Percentiles rank a stretch among this genome's conserved stretches.
Conservation (phyloP, 1,140 invertebrate species). For the Mactra quadrangularis region DNA sequence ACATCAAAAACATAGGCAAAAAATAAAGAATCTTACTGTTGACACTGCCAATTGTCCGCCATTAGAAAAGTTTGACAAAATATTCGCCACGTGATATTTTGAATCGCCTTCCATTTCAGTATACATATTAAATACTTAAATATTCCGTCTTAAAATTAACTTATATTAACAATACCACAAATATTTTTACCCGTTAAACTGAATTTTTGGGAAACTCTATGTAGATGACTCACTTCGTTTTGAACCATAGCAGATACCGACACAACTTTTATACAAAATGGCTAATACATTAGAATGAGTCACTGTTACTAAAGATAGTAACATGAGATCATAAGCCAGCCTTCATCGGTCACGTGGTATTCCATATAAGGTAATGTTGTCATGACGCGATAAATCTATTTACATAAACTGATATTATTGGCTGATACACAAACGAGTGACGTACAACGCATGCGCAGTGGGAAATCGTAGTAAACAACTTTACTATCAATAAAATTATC, state of each 20-base stretch:
- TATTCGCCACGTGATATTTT: constrained; percentile 63
- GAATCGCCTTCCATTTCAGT: constrained; percentile 61
- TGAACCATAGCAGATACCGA: constrained; percentile 58
- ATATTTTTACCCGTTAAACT: constrained; percentile 3
- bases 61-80: constrained; percentile 57
- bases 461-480: constrained; percentile 46
- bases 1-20: constrained; percentile 17
- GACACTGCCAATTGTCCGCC: constrained; percentile 40
- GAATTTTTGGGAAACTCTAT: constrained; percentile 28
- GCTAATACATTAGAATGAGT: constrained; percentile 41
- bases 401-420: constrained; percentile 38
- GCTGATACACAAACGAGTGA: constrained; percentile 9
- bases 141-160: background rate
- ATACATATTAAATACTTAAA: constrained; percentile 30
- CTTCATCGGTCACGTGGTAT: constrained; percentile 37
- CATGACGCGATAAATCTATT: constrained; percentile 33
- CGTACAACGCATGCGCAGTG: constrained; percentile 30
- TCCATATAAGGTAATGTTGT: constrained; percentile 59
- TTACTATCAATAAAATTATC: constrained; percentile 53
- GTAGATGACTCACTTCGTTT: constrained; percentile 54
- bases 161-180: background rate
- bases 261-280: constrained; percentile 57
- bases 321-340: constrained; percentile 46
- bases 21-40: constrained; percentile 46
- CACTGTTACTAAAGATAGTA: constrained; percentile 58